Evolutionary conservation across 2,113 vertebrate genomes (phyloP).

Genomic region (Epinephelus fuscoguttatus): DNA sequence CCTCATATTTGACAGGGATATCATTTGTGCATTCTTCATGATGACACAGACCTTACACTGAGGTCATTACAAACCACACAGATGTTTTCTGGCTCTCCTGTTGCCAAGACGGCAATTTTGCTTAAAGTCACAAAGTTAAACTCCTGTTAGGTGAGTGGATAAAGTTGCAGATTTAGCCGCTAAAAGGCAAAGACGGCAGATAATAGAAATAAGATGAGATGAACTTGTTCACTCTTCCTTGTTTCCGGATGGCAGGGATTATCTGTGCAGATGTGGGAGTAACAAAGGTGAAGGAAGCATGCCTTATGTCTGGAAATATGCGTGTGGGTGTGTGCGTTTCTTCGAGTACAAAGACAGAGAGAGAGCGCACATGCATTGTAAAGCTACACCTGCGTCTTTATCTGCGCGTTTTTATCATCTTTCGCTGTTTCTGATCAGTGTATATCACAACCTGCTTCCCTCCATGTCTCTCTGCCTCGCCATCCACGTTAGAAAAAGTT

Average conservation of each 20-base stretch:
- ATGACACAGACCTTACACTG: conserved; percentile 31
- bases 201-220: conserved; percentile 54
- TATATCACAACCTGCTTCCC: conserved; percentile 15
- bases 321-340: conserved; percentile 7
- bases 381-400: conserved; percentile 20
- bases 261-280: conserved; percentile 53
- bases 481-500: conserved; percentile 14
- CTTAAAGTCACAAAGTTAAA: background rate
- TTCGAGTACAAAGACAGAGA: background rate
- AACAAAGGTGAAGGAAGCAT: conserved; percentile 40
- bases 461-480: background rate
- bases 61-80: conserved; percentile 54
- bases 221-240: conserved; percentile 8
- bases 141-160: background rate
- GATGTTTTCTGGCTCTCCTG: conserved; percentile 47
- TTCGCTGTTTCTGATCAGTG: conserved; percentile 10
- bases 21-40: conserved; percentile 34
- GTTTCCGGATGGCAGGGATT: conserved; percentile 40
- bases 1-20: conserved; percentile 17
- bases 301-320: conserved; percentile 22
- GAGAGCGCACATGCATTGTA: background rate
- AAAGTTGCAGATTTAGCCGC: conserved; percentile 2
- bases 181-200: conserved; percentile 30
- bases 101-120: conserved; percentile 49
- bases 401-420: background rate